Evolutionary conservation across 2,797 vertebrate species (phyloP).

Genomic region (Chloroceryle amazona): DNA sequence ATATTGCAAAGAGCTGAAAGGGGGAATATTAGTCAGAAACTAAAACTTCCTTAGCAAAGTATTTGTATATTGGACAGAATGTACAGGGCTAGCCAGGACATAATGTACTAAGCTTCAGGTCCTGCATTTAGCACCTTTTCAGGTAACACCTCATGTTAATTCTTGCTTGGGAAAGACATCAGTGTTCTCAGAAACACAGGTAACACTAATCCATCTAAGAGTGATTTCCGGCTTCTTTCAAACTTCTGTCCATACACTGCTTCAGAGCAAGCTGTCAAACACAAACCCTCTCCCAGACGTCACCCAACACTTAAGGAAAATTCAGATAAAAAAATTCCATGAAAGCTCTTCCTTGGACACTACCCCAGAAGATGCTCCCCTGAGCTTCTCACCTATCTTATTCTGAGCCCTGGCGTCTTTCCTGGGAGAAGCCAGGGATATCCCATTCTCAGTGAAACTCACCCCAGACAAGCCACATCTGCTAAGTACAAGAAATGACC

Average conservation of each 20-base stretch:
- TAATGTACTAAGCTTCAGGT: neutral
- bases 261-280: neutral
- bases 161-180: neutral
- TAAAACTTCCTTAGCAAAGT: neutral
- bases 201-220: neutral
- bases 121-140: neutral
- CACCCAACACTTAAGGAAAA: neutral
- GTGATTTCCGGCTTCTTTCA: neutral
- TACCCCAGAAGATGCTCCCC: neutral
- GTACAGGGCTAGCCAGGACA: neutral
- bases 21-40: neutral
- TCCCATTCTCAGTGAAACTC: neutral
- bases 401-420: neutral
- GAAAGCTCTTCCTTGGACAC: neutral
- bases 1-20: neutral
- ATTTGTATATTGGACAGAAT: neutral
- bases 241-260: neutral
- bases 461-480: neutral
- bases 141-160: neutral
- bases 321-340: neutral
- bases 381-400: neutral
- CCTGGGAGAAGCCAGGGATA: neutral
- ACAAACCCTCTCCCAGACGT: neutral
- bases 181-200: neutral
- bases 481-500: neutral